Evolutionary conservation across 2,113 vertebrate genomes (phyloP), one percentile per base, ranked within the genome.

Genomic region (Phylloscopus trochilus): DNA sequence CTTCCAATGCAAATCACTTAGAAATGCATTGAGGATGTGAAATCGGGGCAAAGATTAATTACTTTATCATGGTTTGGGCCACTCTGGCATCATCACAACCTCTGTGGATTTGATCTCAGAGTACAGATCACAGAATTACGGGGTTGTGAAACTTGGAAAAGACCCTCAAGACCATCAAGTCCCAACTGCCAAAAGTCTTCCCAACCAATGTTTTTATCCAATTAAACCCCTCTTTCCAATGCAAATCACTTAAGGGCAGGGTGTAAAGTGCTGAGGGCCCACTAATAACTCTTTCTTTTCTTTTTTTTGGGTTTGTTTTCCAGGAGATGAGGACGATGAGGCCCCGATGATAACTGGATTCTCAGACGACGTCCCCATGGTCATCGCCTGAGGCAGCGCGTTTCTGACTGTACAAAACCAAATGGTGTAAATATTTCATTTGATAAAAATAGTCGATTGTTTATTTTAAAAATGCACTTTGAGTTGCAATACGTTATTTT

Each of bases 361-460:
- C 96, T 99, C 99, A 81, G 99, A 99, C 12, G 99, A 99, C 2
- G 99, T 99, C 80, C 99, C 99, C 90, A 99, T 99, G 99, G 99
- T 99, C 92, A 99, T 99, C 82, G 99, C 99, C 27, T 99, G 99
- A 99, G 97, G 93, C 60, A 97, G 93, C 60, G 26, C 35, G 19
- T 92, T 96, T 78, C 95, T 86, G 96, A 89, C 96, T 97, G 95
- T 95, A 97, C 63, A 97, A 59, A 98, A 97, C 97, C 98, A 98
- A 98, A 98, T 97, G 97, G 97, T 98, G 97, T 98, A 98, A 98
- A 98, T 98, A 98, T 98, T 98, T 96, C 55, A 97, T 98, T 98
- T 98, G 97, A 98, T 98, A 98, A 98, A 97, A 96, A 98, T 97
- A 98, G 98, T 96, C 35, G 97, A 98, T 97, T 96, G 97, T 98